Percentiles rank a stretch among this genome's conserved stretches.
phyloP scores from a whole-genome alignment of 2,113 vertebrate species.

The Aramus guarauna region DNA sequence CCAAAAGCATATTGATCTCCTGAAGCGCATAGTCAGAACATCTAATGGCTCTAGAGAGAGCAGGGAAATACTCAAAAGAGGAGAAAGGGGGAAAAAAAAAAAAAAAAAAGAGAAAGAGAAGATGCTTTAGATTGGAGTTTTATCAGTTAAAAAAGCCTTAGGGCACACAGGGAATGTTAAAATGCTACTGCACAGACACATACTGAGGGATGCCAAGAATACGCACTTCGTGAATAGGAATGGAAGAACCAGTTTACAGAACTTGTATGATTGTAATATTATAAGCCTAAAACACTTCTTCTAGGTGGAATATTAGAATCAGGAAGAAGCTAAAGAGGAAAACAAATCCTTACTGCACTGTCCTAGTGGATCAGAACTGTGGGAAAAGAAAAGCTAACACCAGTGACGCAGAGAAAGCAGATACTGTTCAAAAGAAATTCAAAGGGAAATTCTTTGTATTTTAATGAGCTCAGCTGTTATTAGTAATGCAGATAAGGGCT shows the following conservation, averaged over 20 bases:
- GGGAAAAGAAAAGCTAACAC: not conserved
- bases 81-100: too few species aligned
- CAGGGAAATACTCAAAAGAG: not conserved
- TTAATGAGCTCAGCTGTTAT: not conserved
- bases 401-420: not conserved
- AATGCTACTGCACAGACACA: not conserved
- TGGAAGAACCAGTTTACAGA: not conserved
- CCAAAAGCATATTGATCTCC: constrained; percentile 48
- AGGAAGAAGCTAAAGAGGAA: not conserved
- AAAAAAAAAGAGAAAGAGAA: not conserved
- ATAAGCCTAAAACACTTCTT: not conserved
- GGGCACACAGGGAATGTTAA: not conserved
- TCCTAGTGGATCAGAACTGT: not conserved
- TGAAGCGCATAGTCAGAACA: constrained; percentile 18
- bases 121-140: not conserved
- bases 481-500: constrained; percentile 42
- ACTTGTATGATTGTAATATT: not conserved
- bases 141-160: not conserved
- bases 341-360: not conserved
- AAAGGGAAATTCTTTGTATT: constrained; percentile 15
- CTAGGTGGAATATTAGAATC: not conserved
- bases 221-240: not conserved
- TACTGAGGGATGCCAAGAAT: not conserved
- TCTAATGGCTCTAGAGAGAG: not conserved
- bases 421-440: not conserved